These are phyloP conservation scores for Agapostemon virescens DNA, from an alignment of 2,888 invertebrate genomes.

Conservation along the genomic window DNA sequence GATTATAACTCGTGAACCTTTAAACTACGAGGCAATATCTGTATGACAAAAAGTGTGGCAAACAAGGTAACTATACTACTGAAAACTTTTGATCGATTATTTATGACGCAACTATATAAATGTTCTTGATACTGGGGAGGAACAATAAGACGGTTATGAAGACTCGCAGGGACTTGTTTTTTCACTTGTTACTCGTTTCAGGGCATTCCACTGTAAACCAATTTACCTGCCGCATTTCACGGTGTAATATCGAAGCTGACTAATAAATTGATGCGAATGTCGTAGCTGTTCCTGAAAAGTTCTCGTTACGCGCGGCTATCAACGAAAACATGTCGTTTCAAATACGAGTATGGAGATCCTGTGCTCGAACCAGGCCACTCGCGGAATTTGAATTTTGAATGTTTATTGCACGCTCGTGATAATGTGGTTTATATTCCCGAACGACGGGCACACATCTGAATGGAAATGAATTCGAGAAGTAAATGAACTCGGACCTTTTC, in stretches of 20 bases:
- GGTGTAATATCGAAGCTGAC: slow-evolving; percentile 56
- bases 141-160: slow-evolving; percentile 6
- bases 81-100: background rate
- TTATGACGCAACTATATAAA: background rate
- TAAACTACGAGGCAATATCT: background rate
- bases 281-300: slow-evolving; percentile 34
- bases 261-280: slow-evolving; percentile 65
- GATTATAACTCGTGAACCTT: background rate
- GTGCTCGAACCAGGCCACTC: background rate
- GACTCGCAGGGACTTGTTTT: slow-evolving; percentile 59
- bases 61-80: background rate
- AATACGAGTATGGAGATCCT: slow-evolving; percentile 13
- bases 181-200: slow-evolving; percentile 47
- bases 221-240: slow-evolving; percentile 49
- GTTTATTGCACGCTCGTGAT: slow-evolving; percentile 15
- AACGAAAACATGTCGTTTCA: slow-evolving; percentile 31
- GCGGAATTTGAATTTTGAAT: slow-evolving; percentile 9
- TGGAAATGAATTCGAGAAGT: background rate
- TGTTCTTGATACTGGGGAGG: background rate
- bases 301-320: slow-evolving; percentile 36
- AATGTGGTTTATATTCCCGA: slow-evolving; percentile 5
- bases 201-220: slow-evolving; percentile 33
- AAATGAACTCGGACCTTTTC: background rate
- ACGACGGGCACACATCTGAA: background rate
- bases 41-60: background rate